These are phyloP conservation scores for Euura lappo DNA, from an alignment of 1,140 invertebrate genomes.

Conservation along the genomic window DNA sequence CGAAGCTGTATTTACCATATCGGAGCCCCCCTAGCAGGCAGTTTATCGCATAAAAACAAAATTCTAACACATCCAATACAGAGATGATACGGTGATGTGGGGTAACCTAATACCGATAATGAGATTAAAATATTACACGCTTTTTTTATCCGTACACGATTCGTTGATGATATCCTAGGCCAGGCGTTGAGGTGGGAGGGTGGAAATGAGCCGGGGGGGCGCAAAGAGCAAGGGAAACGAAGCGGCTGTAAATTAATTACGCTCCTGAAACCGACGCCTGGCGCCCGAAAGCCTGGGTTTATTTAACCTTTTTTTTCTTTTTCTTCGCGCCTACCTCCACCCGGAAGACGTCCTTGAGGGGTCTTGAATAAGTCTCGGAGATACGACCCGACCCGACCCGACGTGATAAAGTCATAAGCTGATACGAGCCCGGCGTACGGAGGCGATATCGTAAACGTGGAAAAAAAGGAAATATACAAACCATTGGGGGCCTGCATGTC, in stretches of 20 bases:
- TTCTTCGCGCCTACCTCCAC: background rate
- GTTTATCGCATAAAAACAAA: no score
- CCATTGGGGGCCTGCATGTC: constrained; percentile 61
- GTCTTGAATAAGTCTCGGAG: no score
- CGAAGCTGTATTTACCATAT: no score
- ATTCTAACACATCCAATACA: no score
- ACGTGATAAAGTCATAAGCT: constrained; percentile 8
- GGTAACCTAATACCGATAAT: no score
- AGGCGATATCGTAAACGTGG: background rate
- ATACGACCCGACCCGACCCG: background rate
- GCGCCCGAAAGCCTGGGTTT: constrained; percentile 28
- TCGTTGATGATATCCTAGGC: constrained; percentile 16
- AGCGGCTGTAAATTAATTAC: constrained; percentile 11
- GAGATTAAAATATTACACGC: no score
- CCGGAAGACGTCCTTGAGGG: background rate
- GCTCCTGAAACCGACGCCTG: constrained; percentile 32
- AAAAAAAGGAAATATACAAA: constrained; percentile 45
- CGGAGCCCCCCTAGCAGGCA: no score
- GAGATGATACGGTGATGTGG: no score
- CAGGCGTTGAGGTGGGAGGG: background rate
- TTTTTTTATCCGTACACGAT: no score
- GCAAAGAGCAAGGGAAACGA: background rate
- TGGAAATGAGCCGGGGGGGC: background rate
- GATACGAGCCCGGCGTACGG: background rate
- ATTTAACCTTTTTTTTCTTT: constrained; percentile 40